Percentiles rank a stretch among this genome's conserved stretches.
These are phyloP conservation scores for Parasteatoda lunata DNA, from an alignment of 2,888 invertebrate genomes.

Conservation along the genomic window DNA sequence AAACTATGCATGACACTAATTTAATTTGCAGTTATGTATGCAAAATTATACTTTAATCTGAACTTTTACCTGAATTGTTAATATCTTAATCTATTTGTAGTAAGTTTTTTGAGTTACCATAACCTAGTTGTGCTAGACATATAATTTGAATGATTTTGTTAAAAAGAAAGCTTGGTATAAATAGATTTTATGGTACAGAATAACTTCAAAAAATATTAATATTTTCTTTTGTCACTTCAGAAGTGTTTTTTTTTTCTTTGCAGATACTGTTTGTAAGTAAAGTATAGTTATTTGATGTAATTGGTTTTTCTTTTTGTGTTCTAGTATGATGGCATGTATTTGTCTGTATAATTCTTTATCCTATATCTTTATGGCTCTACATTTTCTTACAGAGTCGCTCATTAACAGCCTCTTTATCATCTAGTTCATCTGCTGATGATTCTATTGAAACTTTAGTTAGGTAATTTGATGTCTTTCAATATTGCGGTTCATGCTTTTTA, in stretches of 20 bases:
- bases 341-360: not conserved
- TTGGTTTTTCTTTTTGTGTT: not conserved
- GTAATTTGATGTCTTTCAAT: conserved; percentile 24
- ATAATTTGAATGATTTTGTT: too few relatives aligned
- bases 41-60: too few relatives aligned
- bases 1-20: too few relatives aligned
- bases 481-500: not conserved
- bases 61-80: too few relatives aligned
- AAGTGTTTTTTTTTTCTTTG: not conserved
- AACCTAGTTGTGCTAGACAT: too few relatives aligned
- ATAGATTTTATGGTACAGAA: too few relatives aligned
- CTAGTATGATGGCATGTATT: not conserved
- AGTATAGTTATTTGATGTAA: not conserved
- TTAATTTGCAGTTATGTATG: too few relatives aligned
- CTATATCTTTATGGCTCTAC: not conserved
- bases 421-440: conserved; percentile 53
- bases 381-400: conserved; percentile 43
- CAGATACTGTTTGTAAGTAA: not conserved
- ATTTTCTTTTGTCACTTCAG: not conserved
- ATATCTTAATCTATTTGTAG: too few relatives aligned
- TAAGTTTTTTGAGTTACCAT: too few relatives aligned
- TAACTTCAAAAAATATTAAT: not conserved
- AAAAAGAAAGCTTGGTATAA: too few relatives aligned
- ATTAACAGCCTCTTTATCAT: conserved; percentile 42
- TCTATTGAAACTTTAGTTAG: conserved; percentile 66